A percentile compares a stretch with the other conserved stretches of the same genome.
phyloP scores from a whole-genome alignment of 2,888 invertebrate genomes.

The Baccha elongata region DNA sequence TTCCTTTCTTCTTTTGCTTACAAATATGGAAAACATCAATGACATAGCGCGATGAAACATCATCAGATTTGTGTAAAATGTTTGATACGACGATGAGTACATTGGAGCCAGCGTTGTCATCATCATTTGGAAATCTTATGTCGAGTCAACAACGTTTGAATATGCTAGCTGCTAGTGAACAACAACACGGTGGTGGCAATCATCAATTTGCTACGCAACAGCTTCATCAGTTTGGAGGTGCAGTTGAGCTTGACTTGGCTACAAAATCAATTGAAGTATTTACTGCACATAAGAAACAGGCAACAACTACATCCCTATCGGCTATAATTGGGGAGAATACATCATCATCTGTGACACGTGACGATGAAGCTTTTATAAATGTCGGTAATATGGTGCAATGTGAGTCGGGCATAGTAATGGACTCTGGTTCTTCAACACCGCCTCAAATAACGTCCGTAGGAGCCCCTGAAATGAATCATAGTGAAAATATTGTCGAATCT shows the following conservation, averaged over 20 bases:
- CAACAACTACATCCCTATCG: not conserved
- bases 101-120: slow-evolving; percentile 75
- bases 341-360: slow-evolving; percentile 4
- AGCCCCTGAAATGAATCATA: slow-evolving; percentile 12
- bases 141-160: slow-evolving; percentile 61
- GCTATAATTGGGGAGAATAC: not conserved
- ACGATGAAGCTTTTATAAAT: slow-evolving; percentile 48
- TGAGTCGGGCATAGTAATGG: slow-evolving; percentile 56
- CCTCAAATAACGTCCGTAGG: slow-evolving; percentile 32
- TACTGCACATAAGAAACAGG: slow-evolving; percentile 23
- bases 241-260: slow-evolving; percentile 43
- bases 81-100: slow-evolving; percentile 80
- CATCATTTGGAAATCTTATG: slow-evolving; percentile 58
- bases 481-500: slow-evolving; percentile 76
- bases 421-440: slow-evolving; percentile 55
- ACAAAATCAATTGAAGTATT: slow-evolving; percentile 52
- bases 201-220: slow-evolving; percentile 32
- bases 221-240: slow-evolving; percentile 22
- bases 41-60: slow-evolving; percentile 82
- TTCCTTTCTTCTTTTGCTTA: slow-evolving; percentile 70
- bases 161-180: slow-evolving; percentile 41
- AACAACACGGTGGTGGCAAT: slow-evolving; percentile 15
- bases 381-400: slow-evolving; percentile 40
- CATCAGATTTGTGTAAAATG: slow-evolving; percentile 81
- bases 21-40: slow-evolving; percentile 51